These are phyloP conservation scores for Aethes cnicana DNA, from an alignment of 2,888 invertebrate species.

Conservation along the genomic window DNA sequence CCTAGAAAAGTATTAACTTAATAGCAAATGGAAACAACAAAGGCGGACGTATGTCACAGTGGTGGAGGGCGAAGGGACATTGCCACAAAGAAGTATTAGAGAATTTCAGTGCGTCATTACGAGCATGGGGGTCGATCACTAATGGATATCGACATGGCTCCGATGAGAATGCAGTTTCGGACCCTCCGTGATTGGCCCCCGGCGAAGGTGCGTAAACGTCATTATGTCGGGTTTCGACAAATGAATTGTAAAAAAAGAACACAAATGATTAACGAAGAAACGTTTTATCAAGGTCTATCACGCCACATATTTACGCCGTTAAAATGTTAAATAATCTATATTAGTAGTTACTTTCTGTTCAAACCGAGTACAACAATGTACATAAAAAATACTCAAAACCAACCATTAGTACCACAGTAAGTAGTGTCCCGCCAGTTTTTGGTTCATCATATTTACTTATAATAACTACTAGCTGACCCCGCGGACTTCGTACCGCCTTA, in stretches of 20 bases:
- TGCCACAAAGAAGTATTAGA: constrained; percentile 44
- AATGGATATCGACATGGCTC: constrained; percentile 58
- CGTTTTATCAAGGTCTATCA: too few relatives aligned
- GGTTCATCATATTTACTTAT: too few relatives aligned
- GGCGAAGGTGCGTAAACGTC: constrained; percentile 12
- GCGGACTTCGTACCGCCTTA: too few relatives aligned
- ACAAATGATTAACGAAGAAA: constrained; percentile 5
- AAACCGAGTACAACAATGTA: too few relatives aligned
- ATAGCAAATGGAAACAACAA: neutral
- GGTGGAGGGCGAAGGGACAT: neutral
- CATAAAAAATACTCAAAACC: too few relatives aligned
- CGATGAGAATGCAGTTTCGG: constrained; percentile 58
- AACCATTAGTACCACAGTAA: too few relatives aligned
- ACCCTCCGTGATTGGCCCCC: constrained; percentile 42
- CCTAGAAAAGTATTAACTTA: too few relatives aligned
- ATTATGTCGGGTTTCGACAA: constrained; percentile 6
- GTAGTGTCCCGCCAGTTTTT: too few relatives aligned
- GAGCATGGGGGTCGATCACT: constrained; percentile 38
- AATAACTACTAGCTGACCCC: too few relatives aligned
- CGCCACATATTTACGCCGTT: too few relatives aligned
- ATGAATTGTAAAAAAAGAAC: constrained; percentile 15
- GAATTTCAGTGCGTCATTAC: constrained; percentile 43
- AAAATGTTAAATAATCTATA: too few relatives aligned
- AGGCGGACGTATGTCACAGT: neutral
- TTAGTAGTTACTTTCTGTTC: too few relatives aligned